Base-by-base conservation (phyloP, 2,797 vertebrate species). In the Streptopelia turtur region DNA sequence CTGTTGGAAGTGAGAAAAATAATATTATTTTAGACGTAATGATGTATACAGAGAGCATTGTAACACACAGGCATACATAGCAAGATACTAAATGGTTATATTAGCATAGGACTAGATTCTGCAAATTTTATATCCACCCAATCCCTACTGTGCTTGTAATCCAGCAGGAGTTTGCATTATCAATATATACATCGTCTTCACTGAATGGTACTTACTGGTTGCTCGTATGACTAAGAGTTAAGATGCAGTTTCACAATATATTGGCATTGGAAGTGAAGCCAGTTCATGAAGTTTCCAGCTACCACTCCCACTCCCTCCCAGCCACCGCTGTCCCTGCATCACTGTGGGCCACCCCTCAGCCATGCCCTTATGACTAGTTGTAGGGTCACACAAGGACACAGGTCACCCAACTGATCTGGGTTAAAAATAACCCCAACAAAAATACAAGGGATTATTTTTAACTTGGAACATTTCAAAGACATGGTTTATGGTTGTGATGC, bases 391-490 rank as follows among this genome's bases (percentile, higher is more conserved):
- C 10, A 30, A 92, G 94, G 94, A 95, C 93, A 90, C 25, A 24
- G 86, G 81, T 95, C 95, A 96, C 66, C 57, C 52, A 89, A 85
- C 16, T 28, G 66, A 91, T 39, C 75, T 5, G 16, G 30, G 87
- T 93, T 89, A 94, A 95, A 95, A 95, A 94, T 92, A 96, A 94
- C 30, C 35, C 61, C 92, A 63, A 74, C 43, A 60, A 89, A 95
- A 96, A 96, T 59, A 63, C 45, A 92, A 85, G 86, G 41, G 39
- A 87, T 92, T 95, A 97, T 95, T 96, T 96, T 92, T 90, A 90
- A 93, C 92, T 93, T 63, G 92, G 90, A 93, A 82, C 86, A 63
- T 72, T 91, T 86, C 74, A 90, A 96, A 94, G 92, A 93, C 89
- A 84, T 1, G 41, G 94, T 92, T 96, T 90, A 93, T 56, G 88